phyloP scores from a whole-genome alignment of 2,888 invertebrate genomes.

The Neocrepidodera transversa region DNA sequence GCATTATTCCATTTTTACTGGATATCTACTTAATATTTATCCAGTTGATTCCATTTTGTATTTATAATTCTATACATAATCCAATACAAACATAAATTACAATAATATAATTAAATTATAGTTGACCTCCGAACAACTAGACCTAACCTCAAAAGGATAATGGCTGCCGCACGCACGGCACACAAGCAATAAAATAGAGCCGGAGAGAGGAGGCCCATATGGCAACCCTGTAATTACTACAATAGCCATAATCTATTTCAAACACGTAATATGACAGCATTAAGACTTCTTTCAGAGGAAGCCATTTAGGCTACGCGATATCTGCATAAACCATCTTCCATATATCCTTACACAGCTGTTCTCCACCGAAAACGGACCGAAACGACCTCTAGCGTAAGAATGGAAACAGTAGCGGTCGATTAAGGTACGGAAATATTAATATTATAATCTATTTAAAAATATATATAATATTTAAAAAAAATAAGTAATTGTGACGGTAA shows the following conservation, averaged over 20 bases:
- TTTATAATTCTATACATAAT: no score
- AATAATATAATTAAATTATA: conserved; percentile 7
- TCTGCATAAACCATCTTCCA: conserved; percentile 60
- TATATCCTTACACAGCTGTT: conserved; percentile 57
- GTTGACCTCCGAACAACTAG: conserved; percentile 3
- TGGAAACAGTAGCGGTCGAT: conserved; percentile 11
- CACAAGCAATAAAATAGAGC: conserved; percentile 25
- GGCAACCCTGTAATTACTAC: conserved; percentile 59
- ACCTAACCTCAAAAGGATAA: conserved; percentile 17
- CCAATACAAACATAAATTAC: conserved; percentile 4
- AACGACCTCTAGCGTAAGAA: conserved; percentile 21
- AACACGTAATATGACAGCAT: conserved; percentile 61
- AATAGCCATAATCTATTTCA: conserved; percentile 61
- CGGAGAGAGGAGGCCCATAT: conserved; percentile 52
- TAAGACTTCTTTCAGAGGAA: conserved; percentile 60
- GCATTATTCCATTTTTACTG: no score
- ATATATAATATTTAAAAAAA: no score
- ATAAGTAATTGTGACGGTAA: no score
- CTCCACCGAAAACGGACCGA: conserved; percentile 51
- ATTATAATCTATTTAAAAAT: no score
- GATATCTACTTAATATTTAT: no score
- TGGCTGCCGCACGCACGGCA: conserved; percentile 13
- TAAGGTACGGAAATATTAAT: no score
- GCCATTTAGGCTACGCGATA: conserved; percentile 55
- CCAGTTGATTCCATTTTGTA: no score